Evolutionary conservation across 2,113 vertebrate genomes (phyloP).

Genomic region (Pleuronectes platessa): DNA sequence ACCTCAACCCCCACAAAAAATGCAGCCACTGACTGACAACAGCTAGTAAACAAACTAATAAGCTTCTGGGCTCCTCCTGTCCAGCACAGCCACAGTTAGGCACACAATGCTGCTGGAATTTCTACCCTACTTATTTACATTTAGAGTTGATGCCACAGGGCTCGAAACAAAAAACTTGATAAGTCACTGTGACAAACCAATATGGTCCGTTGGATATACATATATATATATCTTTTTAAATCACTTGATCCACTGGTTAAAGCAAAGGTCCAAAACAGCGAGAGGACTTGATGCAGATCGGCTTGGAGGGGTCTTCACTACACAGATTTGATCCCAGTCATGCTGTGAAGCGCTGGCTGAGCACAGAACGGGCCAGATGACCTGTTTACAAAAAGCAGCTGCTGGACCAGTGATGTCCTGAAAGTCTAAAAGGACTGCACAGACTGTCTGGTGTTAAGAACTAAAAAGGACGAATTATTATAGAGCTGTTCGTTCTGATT

Average conservation of each 20-base stretch:
- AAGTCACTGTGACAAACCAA: no score
- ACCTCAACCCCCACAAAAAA: constrained; percentile 34
- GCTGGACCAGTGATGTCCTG: neutral
- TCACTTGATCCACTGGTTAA: no score
- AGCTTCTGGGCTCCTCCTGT: constrained; percentile 18
- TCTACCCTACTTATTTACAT: neutral
- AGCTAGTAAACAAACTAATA: constrained; percentile 24
- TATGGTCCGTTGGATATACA: no score
- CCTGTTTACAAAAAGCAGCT: neutral
- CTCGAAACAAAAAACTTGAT: neutral
- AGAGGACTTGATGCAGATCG: neutral
- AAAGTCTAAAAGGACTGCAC: neutral
- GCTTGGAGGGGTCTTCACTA: neutral
- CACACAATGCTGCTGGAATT: neutral
- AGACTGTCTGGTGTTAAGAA: neutral
- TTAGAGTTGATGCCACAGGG: neutral
- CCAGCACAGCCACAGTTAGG: neutral
- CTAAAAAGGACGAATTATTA: neutral
- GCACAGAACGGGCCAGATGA: neutral
- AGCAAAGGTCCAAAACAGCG: neutral
- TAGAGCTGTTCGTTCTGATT: neutral
- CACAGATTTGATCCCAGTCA: neutral
- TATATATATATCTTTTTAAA: no score
- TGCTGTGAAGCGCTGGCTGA: neutral
- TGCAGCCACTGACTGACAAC: constrained; percentile 30